A percentile compares a stretch with the other conserved stretches of the same genome.
Evolutionary conservation across 2,888 invertebrate genomes (phyloP).

Genomic region (Panorpa germanica): DNA sequence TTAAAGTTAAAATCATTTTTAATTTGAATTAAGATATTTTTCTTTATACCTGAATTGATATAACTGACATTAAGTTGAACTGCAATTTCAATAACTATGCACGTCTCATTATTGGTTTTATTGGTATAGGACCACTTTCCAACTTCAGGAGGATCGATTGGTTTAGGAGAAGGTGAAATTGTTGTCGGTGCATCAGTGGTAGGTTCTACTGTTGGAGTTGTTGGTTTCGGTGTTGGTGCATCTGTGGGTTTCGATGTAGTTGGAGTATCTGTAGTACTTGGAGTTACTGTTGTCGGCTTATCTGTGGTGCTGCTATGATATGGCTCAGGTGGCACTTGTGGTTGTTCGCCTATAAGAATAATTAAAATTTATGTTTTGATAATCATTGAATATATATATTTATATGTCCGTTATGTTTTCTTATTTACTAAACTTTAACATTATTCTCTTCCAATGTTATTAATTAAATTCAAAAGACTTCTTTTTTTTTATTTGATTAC

Average conservation of each 20-base stretch:
- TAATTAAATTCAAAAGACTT: no score
- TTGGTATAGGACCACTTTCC: slow-evolving; percentile 29
- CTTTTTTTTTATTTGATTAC: no score
- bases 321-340: no score
- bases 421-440: no score
- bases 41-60: slow-evolving; percentile 23
- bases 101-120: slow-evolving; percentile 28
- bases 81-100: slow-evolving; percentile 46
- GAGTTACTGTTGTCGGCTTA: slow-evolving; percentile 16
- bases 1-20: no score
- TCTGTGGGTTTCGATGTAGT: slow-evolving; percentile 16
- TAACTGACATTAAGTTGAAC: slow-evolving; percentile 40
- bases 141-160: slow-evolving; percentile 17
- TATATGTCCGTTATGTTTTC: no score
- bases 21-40: no score
- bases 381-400: no score
- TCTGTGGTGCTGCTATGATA: no score
- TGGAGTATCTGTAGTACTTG: slow-evolving; percentile 16
- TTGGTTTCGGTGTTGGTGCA: slow-evolving; percentile 20
- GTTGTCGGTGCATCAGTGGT: slow-evolving; percentile 20
- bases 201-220: slow-evolving; percentile 15
- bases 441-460: no score
- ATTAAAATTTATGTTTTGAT: no score
- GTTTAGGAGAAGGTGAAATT: slow-evolving; percentile 10
- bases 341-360: no score